Evolutionary conservation across 2,888 invertebrate species (phyloP), one percentile per base, ranked within the genome.

Genomic region (Aleiodes alternator): DNA sequence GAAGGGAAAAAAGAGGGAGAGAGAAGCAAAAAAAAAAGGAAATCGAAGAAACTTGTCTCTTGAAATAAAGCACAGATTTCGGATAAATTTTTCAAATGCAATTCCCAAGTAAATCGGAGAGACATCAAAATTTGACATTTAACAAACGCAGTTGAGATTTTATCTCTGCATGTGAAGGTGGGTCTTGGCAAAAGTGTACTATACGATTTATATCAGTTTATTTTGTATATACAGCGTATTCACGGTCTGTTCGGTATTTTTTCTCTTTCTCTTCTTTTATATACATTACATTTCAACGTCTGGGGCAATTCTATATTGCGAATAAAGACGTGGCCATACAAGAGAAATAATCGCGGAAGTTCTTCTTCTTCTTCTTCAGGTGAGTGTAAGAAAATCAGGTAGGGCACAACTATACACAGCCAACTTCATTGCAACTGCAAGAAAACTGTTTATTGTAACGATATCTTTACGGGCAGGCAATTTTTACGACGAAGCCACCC

Each of bases 391-490:
- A 23, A 23, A 23, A 23, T 23, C 23, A 23, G 23, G 23, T 23
- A 23, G 23, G 23, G 23, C 23, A 23, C 23, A 23, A 23, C 1
- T 23, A 23, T n/a, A 23, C 23, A 72, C 34, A 64, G 38, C 51
- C 31, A 7, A 31, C 51, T 59, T 71, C 80, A 23, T 23, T 79
- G 75, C 82, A 34, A 34, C 43, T 61, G 16, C 43, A 23, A 23
- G 23, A 23, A 76, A 76, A 68, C 34, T 69, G 77, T 23, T 23
- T 78, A 83, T 78, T 82, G 81, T 82, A 88, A 86, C 87, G 84
- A 88, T 87, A 86, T 88, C 87, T 89, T 88, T 87, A 88, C 88
- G 88, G 86, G 86, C 87, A 87, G 84, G 88, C 87, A 88, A 89
- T 87, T 89, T 89, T 88, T 88, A 88, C 82, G 87, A 87, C 86